Evolutionary conservation across 2,797 vertebrate genomes (phyloP), one percentile per base, ranked within the genome.

Genomic region (Gila robusta): DNA sequence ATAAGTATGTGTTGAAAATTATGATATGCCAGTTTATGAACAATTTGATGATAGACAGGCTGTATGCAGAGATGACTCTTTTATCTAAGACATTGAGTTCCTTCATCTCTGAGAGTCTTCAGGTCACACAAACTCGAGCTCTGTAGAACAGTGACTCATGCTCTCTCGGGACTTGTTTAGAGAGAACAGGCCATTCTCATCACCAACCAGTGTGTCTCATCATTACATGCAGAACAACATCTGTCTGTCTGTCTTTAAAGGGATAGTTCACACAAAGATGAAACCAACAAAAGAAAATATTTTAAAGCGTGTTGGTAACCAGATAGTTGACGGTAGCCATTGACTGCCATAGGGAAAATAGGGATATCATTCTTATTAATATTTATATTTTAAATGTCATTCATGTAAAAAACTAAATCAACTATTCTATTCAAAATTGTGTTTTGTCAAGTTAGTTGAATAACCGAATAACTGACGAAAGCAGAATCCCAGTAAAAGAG

Each of bases 61-160:
- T 47, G 26, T 7, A 32, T 12, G 39, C 14, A 11, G 76, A 41
- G 54, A 66, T 4, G 59, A 32, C 10, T 79, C 39, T 21, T 39
- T 28, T 80, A 47, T 79, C 59, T 14, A 80, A 80, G n/a, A 80
- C 78, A 32, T 32, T 6, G 59, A 79, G 39, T 64, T 79, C 23
- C 39, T 32, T 66, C 59, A 47, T 32, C 26, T 79, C 17, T 47
- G 41, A 66, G 26, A 80, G 78, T 66, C 59, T 64, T 80, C 17
- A 23, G 59, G 59, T 49, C 78, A 66, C 62, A 35, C 66, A 67
- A 26, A 47, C 14, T 66, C 16, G 11, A 66, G 59, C 59, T 44
- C 39, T 66, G 56, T 14, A 10, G 12, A 79, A 66, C 39, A 79
- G 26, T 80, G 78, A 80, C 78, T 80, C 78, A 66, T 35, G 39